Conservation (phyloP, 2,113 vertebrate species). For the Scomber japonicus region DNA sequence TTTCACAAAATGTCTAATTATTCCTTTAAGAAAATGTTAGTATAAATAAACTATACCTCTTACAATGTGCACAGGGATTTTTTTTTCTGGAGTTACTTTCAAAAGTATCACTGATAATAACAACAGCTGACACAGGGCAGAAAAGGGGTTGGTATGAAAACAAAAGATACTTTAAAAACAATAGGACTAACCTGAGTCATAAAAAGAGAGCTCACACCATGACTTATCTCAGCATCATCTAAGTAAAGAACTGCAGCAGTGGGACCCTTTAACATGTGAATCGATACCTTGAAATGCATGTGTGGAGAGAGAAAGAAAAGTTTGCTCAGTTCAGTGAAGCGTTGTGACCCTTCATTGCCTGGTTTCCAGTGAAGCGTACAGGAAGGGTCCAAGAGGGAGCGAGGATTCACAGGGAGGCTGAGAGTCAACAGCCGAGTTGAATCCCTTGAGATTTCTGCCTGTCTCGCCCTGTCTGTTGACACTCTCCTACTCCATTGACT, state of each 20-base stretch:
- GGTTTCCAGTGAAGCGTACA: slow-evolving; percentile 72
- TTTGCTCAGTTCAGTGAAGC: slow-evolving; percentile 83
- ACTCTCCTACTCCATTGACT: slow-evolving; percentile 76
- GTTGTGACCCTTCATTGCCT: slow-evolving; percentile 76
- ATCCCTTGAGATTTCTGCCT: slow-evolving; percentile 61
- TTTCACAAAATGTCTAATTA: no score
- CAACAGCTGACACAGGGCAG: no score
- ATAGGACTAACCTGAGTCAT: neutral
- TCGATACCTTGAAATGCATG: slow-evolving; percentile 40
- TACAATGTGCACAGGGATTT: no score
- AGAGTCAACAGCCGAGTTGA: slow-evolving; percentile 47
- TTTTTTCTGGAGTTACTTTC: no score
- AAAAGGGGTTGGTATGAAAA: neutral
- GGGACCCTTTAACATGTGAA: slow-evolving; percentile 45
- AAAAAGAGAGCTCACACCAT: neutral
- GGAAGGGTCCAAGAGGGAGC: slow-evolving; percentile 63
- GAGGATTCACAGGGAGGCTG: slow-evolving; percentile 54
- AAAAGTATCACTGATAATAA: no score
- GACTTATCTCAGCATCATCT: neutral
- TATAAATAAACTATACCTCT: no score
- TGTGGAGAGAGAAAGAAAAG: slow-evolving; percentile 45
- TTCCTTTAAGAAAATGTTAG: no score
- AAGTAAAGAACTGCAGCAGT: slow-evolving; percentile 34
- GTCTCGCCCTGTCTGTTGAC: slow-evolving; percentile 72
- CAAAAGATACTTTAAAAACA: neutral